Evolutionary conservation across 2,888 invertebrate genomes (phyloP), one percentile per base, ranked within the genome.

Genomic region (Molorchus minor): DNA sequence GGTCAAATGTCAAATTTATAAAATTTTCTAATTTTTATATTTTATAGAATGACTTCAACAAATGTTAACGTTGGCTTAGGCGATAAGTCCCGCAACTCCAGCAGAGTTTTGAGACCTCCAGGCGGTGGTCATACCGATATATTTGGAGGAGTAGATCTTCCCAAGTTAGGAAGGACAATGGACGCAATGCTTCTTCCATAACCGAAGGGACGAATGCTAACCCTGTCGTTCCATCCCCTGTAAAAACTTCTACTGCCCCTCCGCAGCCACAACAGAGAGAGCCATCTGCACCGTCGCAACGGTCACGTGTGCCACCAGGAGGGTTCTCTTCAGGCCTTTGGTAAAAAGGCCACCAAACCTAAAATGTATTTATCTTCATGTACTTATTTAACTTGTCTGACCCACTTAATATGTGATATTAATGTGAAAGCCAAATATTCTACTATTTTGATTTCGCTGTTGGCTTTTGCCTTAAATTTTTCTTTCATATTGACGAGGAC

Each of bases 121-220:
- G 83, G 83, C 60, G 83, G 83, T 59, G 82, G 81, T 13, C 79
- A 82, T 58, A 81, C 80, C 40, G 81, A 82, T 68, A 79, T 81
- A 68, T 81, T 83, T 66, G 75, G 72, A 5, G 64, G 60, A 13
- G 62, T 63, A 4, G 69, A 69, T 8, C 64, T 70, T 2, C 47
- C 51, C 66, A 65, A 25, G 65, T 62, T 3, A 68, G 60, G 41
- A 72, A 61, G 53, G 64, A 69, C 46, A 70, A 65, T 62, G 70
- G 71, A n/a, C 67, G 75, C 12, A 75, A 75, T 67, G 68, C 71
- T 15, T 76, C 76, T 1, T 76, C 76, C 1, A 76, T 75, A 51
- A 36, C 70, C 19, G 76, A 76, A 52, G 76, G 76, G 4, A 74
- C 71, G 1, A 75, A 72, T 35, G 36, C 25, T 13, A 58, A 12